Evolutionary conservation across 2,888 invertebrate genomes (phyloP).

Genomic region (Mellilla xanthometata): DNA sequence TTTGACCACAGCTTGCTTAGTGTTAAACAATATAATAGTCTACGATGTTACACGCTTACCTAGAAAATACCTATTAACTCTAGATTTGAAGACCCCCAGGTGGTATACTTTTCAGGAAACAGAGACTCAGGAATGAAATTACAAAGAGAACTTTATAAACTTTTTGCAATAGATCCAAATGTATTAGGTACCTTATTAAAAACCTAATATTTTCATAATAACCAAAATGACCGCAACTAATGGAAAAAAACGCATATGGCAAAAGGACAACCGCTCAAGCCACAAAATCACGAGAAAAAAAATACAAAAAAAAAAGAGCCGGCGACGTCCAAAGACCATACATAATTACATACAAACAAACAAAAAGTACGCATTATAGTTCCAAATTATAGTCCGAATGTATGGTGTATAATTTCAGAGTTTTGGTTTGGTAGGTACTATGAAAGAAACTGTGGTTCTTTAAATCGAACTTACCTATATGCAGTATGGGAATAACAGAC

Average conservation of each 20-base stretch:
- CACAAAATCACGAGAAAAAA: slow-evolving; percentile 9
- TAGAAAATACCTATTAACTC: no score
- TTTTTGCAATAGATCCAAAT: background rate
- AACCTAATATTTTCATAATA: background rate
- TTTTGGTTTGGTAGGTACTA: slow-evolving; percentile 22
- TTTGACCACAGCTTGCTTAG: no score
- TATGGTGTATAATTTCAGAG: slow-evolving; percentile 40
- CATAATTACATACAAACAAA: slow-evolving; percentile 37
- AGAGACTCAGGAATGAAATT: no score
- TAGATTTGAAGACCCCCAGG: no score
- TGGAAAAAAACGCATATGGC: slow-evolving; percentile 3
- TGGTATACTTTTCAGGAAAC: no score
- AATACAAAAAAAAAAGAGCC: slow-evolving; percentile 7
- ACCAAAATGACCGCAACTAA: background rate
- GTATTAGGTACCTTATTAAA: background rate
- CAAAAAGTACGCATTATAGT: slow-evolving; percentile 63
- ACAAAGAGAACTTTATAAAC: no score
- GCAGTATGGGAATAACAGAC: slow-evolving; percentile 1
- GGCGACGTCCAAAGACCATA: slow-evolving; percentile 14
- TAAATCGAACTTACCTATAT: background rate
- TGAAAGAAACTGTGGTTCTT: slow-evolving; percentile 1
- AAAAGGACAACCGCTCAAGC: slow-evolving; percentile 13
- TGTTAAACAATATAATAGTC: no score
- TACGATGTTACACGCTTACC: no score
- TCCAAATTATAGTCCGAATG: slow-evolving; percentile 57